Percentiles rank a stretch among this genome's conserved stretches.
Evolutionary conservation across 1,140 invertebrate species (phyloP).

Genomic region (Brachionus koreanus): DNA sequence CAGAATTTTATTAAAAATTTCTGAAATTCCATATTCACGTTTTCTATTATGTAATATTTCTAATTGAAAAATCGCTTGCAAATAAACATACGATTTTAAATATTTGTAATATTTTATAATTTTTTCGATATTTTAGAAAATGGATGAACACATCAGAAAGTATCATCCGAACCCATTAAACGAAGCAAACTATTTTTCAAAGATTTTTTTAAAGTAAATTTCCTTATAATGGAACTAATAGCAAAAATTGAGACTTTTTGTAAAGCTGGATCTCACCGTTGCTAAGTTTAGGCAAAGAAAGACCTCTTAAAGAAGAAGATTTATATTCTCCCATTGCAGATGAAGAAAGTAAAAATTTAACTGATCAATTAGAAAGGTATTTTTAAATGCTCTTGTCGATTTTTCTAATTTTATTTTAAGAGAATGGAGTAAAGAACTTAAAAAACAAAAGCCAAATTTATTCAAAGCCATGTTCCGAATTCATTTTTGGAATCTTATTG

Average conservation of each 20-base stretch:
- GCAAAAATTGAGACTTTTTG: not conserved
- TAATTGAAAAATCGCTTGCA: not conserved
- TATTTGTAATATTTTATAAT: conserved; percentile 8
- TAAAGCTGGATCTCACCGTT: conserved; percentile 30
- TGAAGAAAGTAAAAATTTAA: conserved; percentile 17
- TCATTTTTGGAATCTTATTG: not conserved
- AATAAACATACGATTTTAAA: not conserved
- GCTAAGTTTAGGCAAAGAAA: conserved; percentile 3
- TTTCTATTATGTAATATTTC: conserved; percentile 22
- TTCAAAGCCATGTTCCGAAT: not conserved
- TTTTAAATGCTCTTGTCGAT: not conserved
- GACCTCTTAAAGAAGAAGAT: conserved; percentile 24
- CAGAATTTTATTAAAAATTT: conserved; percentile 1
- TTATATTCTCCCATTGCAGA: not conserved
- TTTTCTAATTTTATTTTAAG: not conserved
- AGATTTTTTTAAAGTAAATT: conserved; percentile 29
- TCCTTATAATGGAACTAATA: not conserved
- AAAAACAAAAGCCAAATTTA: conserved; percentile 26
- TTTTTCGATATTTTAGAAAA: conserved; percentile 16
- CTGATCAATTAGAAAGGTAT: conserved; percentile 35
- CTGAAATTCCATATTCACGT: conserved; percentile 12
- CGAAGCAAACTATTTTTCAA: conserved; percentile 9
- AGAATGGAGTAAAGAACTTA: conserved; percentile 42
- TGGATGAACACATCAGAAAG: conserved; percentile 11
- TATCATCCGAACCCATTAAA: conserved; percentile 18